Evolutionary conservation across 2,888 invertebrate species (phyloP), one percentile per base, ranked within the genome.

Genomic region (Oxystoma pomonae): DNA sequence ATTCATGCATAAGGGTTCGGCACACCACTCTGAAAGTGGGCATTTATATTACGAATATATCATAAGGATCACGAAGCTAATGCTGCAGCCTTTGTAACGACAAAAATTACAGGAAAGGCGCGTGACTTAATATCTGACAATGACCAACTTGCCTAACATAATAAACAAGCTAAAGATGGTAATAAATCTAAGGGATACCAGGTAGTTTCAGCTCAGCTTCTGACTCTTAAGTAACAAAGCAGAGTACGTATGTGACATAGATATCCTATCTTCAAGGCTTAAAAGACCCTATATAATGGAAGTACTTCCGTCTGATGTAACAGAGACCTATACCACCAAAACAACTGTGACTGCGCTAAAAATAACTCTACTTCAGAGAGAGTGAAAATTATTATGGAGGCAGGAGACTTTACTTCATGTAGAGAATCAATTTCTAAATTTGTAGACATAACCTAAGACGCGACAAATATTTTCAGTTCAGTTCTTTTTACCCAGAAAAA

Each of bases 261-360:
- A 61, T 49, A 20, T 18, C 35, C 49, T 59, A 1, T 16, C 61
- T n/a, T 17, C 16, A 20, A 59, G 20, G 2, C 52, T 64, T 9
- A 63, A 64, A 58, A 7, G 59, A 57, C 35, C 61, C 3, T 61
- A 61, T 55, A 59, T 59, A 51, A 57, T 49, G 3, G 64, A 66
- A 57, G 63, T 63, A 5, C 63, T 66, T n/a, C 61, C 63, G 35
- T 20, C n/a, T 51, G 22, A 5, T 12, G 19, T 55, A 35, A 61
- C 66, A 1, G 57, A 65, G 18, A 55, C 1, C 1, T 63, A 65
- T 49, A 58, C 60, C 12, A 55, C 21, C 1, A 21, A 60, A 5
- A 55, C 55, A 0, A 59, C 53, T 5, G 61, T 63, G n/a, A 57
- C 58, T n/a, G 55, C 63, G 20, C 7, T 63, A 17, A 60, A 9